Base-by-base conservation (phyloP, 2,888 invertebrate genomes). In the Lampropteryx suffumata region DNA sequence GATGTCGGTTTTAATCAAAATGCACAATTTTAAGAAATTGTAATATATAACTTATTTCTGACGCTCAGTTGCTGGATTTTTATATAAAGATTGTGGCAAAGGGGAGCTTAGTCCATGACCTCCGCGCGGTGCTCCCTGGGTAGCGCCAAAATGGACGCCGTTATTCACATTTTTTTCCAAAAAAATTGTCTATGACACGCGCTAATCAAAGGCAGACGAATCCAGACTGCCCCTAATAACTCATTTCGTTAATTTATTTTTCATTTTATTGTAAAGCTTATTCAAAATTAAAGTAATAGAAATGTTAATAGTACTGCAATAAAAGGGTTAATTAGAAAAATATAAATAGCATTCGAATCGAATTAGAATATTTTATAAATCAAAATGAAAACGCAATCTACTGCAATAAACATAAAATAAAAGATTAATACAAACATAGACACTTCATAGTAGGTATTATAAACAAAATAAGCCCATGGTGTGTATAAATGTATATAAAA, bases 91-190 rank as follows among this genome's bases (percentile, higher is more conserved):
- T 65, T 75, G 72, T 80, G 79, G 78, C 80, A 79, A 80, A 87
- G 87, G 87, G 87, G 87, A 82, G 86, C 85, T 78, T 67, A 76
- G 87, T 88, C 87, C 87, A 88, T 87, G 79, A 84, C 87, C 87
- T 88, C 87, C 87, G 79, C 87, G 87, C 82, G 87, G 87, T 88
- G 87, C 87, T 84, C 87, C 88, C 88, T 86, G 87, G 87, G 88
- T 88, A 77, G 86, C 87, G 87, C 87, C 84, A 87, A 86, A 70
- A 87, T 86, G 87, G 87, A 87, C 87, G 76, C 70, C 64, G 69
- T 70, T 68, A 79, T 79, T 78, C 76, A 78, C 79, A 79, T 81
- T 71, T 65, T 64, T 71, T 68, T 58, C 59, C 61, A 67, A 67
- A 53, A 53, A 57, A 59, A 59, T 57, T 63, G 65, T 66, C 69